A percentile compares a stretch with the other conserved stretches of the same genome.
Evolutionary conservation across 2,797 vertebrate species (phyloP).

Genomic region (Girardinus metallicus): DNA sequence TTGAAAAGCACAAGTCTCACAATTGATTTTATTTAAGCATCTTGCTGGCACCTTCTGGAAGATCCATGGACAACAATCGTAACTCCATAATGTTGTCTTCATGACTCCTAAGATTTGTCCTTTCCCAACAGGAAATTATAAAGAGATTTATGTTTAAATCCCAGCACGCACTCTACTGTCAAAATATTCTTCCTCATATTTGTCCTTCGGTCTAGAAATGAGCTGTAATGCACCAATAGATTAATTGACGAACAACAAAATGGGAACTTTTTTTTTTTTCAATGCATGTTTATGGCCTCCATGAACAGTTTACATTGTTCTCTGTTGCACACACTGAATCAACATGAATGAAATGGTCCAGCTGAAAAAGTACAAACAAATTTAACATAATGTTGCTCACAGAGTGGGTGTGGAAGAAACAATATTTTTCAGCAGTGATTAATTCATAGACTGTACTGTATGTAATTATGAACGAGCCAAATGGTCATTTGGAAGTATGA

Average conservation of each 20-base stretch:
- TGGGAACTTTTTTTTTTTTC: conserved; percentile 18
- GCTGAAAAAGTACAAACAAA: conserved; percentile 20
- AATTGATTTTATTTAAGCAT: neutral
- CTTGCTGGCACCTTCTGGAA: neutral
- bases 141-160: conserved; percentile 36
- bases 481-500: conserved; percentile 52
- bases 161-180: conserved; percentile 48
- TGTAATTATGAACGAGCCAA: conserved; percentile 53
- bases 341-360: conserved; percentile 20
- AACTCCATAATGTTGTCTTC: conserved; percentile 16
- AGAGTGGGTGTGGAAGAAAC: conserved; percentile 18
- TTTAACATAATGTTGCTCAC: conserved; percentile 14
- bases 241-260: conserved; percentile 18
- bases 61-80: neutral
- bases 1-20: neutral
- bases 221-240: conserved; percentile 2
- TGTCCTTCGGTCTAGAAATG: conserved; percentile 35
- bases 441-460: conserved; percentile 33
- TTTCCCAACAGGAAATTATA: conserved; percentile 39
- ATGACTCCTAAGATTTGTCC: conserved; percentile 39
- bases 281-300: conserved; percentile 4
- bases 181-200: conserved; percentile 26
- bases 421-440: conserved; percentile 38
- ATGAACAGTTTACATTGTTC: conserved; percentile 21
- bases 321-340: neutral